phyloP scores from a whole-genome alignment of 1,140 invertebrate genomes.

The Magallana angulata region DNA sequence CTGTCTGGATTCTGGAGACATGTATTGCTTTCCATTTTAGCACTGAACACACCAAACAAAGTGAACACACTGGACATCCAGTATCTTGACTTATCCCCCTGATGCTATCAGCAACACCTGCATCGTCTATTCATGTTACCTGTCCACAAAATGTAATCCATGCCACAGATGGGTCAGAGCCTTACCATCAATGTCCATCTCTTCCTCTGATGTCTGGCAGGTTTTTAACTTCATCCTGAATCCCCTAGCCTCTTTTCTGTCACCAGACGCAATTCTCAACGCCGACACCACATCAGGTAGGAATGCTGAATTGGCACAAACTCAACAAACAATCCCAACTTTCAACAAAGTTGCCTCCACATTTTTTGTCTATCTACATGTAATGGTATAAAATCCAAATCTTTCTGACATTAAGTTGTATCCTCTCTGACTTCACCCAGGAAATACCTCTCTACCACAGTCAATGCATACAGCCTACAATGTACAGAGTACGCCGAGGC shows the following conservation, averaged over 20 bases:
- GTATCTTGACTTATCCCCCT: no score
- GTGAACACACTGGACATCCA: no score
- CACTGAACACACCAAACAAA: no score
- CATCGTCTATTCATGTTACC: no score
- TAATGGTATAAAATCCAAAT: neutral
- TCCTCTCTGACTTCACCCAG: neutral
- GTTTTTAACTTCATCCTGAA: slow-evolving; percentile 34
- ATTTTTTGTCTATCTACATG: slow-evolving; percentile 5
- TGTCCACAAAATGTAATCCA: no score
- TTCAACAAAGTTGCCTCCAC: slow-evolving; percentile 7
- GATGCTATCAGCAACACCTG: no score
- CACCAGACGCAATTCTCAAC: slow-evolving; percentile 1
- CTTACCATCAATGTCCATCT: slow-evolving; percentile 10
- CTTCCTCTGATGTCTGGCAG: neutral
- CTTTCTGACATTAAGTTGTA: neutral
- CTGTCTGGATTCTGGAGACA: no score
- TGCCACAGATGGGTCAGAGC: no score
- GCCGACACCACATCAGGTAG: neutral
- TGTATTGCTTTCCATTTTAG: no score
- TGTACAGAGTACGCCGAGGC: neutral
- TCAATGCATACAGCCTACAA: neutral
- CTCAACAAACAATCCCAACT: slow-evolving; percentile 17
- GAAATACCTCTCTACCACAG: neutral
- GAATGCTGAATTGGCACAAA: slow-evolving; percentile 29
- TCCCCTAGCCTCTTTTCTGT: neutral